Evolutionary conservation across 2,113 vertebrate species (phyloP), one percentile per base, ranked within the genome.

Genomic region (Hippoglossus stenolepis): DNA sequence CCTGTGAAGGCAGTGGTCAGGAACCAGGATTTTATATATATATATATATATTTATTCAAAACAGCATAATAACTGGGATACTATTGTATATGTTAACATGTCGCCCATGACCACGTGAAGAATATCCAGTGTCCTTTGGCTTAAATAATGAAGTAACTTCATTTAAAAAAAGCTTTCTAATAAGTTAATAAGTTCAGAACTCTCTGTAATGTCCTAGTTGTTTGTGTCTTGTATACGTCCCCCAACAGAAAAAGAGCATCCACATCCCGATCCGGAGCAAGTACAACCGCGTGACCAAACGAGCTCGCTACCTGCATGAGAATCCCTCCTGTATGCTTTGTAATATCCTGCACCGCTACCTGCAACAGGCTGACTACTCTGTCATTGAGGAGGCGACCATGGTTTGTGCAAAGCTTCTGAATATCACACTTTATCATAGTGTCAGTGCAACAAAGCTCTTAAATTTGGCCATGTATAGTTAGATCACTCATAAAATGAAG

Each of bases 301-400:
- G 97, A 77, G 96, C 97, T 15, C 97, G 97, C 47, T 98, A 96
- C 88, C 94, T 99, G 70, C 97, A 99, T 76, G 98, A 99, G 94
- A 98, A 99, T 70, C 98, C 98, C 57, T 99, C 98, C 4, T 98
- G 97, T 90, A 94, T 99, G 68, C 93, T 99, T 0, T 99, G 98
- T 75, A 99, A 98, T 77, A 98, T 99, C 87, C 91, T 99, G 23
- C 97, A 99, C 82, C 97, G 98, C 83, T 99, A 99, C 75, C 94
- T 99, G 65, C 97, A 99, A 75, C 98, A 98, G 89, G 97, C 98
- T 0, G 97, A 97, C 83, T 99, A 97, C 87, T 95, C 96, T 5
- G 54, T 96, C 80, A 99, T 99, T 51, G 97, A 99, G 72, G 98
- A 99, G 53, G 98, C 98, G 7, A 99, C 98, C 66, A 96, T 97